Conservation (phyloP, 2,888 invertebrate species). For the Phasia obesa region DNA sequence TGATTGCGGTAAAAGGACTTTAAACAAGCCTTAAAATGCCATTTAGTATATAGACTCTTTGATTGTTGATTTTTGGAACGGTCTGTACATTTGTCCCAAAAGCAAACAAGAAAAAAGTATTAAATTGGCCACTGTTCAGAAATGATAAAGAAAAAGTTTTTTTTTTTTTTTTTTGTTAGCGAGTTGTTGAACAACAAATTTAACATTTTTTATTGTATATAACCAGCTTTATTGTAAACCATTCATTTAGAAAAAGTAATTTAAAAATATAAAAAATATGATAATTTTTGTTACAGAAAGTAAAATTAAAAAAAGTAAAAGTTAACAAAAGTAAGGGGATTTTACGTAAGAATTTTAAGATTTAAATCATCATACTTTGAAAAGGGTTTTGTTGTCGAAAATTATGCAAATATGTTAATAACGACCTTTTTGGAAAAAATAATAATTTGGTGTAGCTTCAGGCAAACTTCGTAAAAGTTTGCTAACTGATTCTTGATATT, state of each 20-base stretch:
- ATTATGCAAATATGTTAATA: too few relatives aligned
- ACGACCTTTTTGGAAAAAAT: too few relatives aligned
- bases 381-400: too few relatives aligned
- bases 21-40: slow-evolving; percentile 70
- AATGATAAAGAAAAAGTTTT: slow-evolving; percentile 32
- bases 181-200: slow-evolving; percentile 21
- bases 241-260: slow-evolving; percentile 46
- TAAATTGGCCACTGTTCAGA: slow-evolving; percentile 61
- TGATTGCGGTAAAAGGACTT: slow-evolving; percentile 64
- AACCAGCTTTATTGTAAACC: slow-evolving; percentile 19
- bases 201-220: not conserved
- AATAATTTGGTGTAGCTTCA: too few relatives aligned
- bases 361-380: too few relatives aligned
- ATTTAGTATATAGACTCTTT: slow-evolving; percentile 63
- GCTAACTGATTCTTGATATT: too few relatives aligned
- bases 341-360: too few relatives aligned
- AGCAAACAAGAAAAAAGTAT: slow-evolving; percentile 49
- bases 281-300: too few relatives aligned
- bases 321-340: too few relatives aligned
- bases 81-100: slow-evolving; percentile 47
- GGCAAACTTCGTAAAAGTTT: too few relatives aligned
- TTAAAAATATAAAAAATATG: slow-evolving; percentile 40
- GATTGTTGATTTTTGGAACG: slow-evolving; percentile 60
- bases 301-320: too few relatives aligned
- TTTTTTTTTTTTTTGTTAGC: too few relatives aligned